Percentiles rank a stretch among this genome's conserved stretches.
Conservation (phyloP, 2,888 invertebrate genomes). For the Imbricaverruca yamaguchii region DNA sequence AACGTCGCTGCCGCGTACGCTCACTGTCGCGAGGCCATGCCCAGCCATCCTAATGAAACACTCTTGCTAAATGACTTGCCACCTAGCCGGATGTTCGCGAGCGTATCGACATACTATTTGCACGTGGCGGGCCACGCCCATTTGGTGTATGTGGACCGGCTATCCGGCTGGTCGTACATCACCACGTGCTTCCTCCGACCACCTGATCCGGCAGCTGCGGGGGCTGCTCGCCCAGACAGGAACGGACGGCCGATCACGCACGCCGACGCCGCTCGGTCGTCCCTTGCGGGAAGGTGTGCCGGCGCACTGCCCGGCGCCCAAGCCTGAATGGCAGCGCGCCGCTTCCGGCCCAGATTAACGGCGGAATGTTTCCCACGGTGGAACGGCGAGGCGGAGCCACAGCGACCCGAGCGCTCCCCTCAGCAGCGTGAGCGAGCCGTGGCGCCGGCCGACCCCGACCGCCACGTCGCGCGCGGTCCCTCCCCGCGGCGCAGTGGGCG, state of each 20-base stretch:
- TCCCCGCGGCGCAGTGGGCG: too few relatives aligned
- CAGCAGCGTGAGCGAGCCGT: too few relatives aligned
- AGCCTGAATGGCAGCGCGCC: constrained; percentile 20
- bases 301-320: background rate
- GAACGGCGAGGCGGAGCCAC: too few relatives aligned
- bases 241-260: constrained; percentile 24
- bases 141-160: constrained; percentile 24
- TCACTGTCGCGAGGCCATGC: background rate
- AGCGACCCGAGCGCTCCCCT: too few relatives aligned
- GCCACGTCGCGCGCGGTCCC: too few relatives aligned
- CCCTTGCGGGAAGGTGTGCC: constrained; percentile 19
- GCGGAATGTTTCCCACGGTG: background rate
- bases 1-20: background rate
- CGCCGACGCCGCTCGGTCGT: constrained; percentile 20
- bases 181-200: background rate
- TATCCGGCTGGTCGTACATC: constrained; percentile 24
- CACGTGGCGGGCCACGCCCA: constrained; percentile 23
- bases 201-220: background rate
- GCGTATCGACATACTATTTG: constrained; percentile 25
- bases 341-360: constrained; percentile 15
- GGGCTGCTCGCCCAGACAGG: background rate
- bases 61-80: constrained; percentile 13
- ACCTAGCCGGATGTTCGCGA: constrained; percentile 20
- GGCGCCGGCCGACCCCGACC: too few relatives aligned
- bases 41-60: constrained; percentile 17